These are phyloP conservation scores for Poecile montanus DNA, from an alignment of 2,797 vertebrate species.

Conservation along the genomic window DNA sequence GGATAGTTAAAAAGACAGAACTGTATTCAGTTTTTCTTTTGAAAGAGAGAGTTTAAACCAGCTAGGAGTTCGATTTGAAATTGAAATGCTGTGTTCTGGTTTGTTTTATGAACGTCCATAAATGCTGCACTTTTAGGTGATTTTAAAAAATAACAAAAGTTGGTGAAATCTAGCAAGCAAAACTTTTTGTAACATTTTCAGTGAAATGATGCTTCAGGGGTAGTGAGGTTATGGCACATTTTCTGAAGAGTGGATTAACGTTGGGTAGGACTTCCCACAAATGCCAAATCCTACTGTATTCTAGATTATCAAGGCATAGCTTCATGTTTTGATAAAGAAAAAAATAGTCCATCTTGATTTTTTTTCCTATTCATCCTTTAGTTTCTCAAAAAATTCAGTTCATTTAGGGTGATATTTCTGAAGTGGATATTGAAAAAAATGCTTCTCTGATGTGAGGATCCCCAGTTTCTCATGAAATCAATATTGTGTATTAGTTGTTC, in stretches of 20 bases:
- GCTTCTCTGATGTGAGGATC: neutral
- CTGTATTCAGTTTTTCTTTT: neutral
- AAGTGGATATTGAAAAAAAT: neutral
- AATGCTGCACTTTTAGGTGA: neutral
- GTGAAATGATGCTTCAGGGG: neutral
- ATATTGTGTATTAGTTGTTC: neutral
- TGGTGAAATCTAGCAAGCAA: neutral
- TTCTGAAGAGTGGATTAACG: neutral
- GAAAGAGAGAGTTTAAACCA: neutral
- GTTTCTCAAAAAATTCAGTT: neutral
- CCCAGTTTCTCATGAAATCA: neutral
- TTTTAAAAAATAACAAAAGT: neutral
- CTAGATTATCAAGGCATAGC: neutral
- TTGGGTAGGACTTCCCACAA: neutral
- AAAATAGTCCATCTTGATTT: neutral
- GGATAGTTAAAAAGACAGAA: neutral
- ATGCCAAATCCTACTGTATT: neutral
- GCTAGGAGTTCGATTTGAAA: neutral
- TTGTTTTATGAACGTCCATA: neutral
- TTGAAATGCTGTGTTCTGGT: neutral
- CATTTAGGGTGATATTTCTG: neutral
- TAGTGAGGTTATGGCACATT: neutral
- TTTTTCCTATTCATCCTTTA: neutral
- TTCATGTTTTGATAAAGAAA: neutral
- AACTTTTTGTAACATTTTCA: neutral